Conservation (phyloP, 2,797 vertebrate species). For the Myioborus melanocephalus region DNA sequence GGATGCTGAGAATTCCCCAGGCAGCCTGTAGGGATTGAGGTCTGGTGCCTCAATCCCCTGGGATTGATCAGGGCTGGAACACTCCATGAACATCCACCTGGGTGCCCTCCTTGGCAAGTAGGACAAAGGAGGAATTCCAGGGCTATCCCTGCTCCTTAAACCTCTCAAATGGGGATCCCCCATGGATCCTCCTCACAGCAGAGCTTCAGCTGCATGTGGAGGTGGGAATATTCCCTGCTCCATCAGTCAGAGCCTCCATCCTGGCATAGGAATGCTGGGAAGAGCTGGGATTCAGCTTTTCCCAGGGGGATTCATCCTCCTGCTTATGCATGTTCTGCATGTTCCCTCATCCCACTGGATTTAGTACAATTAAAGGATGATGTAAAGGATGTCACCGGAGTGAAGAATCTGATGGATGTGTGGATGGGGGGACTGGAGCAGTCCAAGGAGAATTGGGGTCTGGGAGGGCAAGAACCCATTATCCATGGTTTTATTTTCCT, state of each 20-base stretch:
- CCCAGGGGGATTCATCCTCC: background rate
- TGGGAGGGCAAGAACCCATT: background rate
- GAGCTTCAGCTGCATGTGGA: background rate
- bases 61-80: background rate
- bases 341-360: background rate
- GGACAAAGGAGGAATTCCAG: background rate
- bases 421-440: fast-evolving
- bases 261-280: background rate
- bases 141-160: background rate
- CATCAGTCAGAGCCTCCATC: background rate
- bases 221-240: background rate
- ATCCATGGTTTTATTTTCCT: background rate
- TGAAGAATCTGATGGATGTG: background rate
- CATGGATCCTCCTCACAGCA: background rate
- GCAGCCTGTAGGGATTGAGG: background rate
- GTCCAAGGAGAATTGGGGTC: fast-evolving
- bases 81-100: background rate
- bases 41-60: background rate
- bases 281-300: background rate
- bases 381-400: background rate
- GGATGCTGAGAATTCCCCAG: background rate
- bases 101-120: fast-evolving
- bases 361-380: conserved; percentile 16
- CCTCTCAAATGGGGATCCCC: background rate
- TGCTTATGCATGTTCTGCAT: conserved; percentile 6